These are phyloP conservation scores for Drosophila phalerata DNA, from an alignment of 2,888 invertebrate species.

Conservation along the genomic window DNA sequence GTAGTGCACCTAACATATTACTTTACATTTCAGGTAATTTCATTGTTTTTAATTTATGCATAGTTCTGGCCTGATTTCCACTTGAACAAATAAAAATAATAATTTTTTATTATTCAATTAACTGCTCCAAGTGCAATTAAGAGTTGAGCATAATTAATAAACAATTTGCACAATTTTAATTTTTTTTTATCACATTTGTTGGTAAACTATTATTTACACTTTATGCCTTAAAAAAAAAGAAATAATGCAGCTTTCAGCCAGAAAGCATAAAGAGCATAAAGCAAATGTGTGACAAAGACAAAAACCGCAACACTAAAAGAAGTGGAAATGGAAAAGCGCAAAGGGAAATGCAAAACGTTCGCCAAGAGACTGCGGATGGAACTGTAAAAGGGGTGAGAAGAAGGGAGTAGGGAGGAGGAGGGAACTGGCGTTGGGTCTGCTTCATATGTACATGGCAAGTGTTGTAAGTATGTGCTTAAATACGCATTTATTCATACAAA, in stretches of 20 bases:
- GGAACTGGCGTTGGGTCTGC: conserved; percentile 44
- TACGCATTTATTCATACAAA: conserved; percentile 83
- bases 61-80: conserved; percentile 34
- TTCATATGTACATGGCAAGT: conserved; percentile 71
- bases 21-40: conserved; percentile 6
- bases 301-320: conserved; percentile 47
- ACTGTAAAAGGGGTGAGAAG: conserved; percentile 13
- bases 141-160: conserved; percentile 64
- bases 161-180: conserved; percentile 29
- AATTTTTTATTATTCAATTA: conserved; percentile 68
- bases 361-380: conserved; percentile 27
- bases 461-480: conserved; percentile 83
- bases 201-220: conserved; percentile 19
- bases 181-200: neutral
- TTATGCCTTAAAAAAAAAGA: conserved; percentile 9
- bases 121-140: conserved; percentile 47
- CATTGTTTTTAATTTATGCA: conserved; percentile 15
- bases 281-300: conserved; percentile 54
- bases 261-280: conserved; percentile 47
- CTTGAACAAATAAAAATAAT: conserved; percentile 37
- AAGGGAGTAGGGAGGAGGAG: conserved; percentile 7
- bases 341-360: conserved; percentile 64
- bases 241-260: conserved; percentile 2
- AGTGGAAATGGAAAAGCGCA: conserved; percentile 59
- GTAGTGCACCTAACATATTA: conserved; percentile 16